Evolutionary conservation across 1,140 invertebrate genomes (phyloP), one percentile per base, ranked within the genome.

Genomic region (Ptiloglossa arizonensis): DNA sequence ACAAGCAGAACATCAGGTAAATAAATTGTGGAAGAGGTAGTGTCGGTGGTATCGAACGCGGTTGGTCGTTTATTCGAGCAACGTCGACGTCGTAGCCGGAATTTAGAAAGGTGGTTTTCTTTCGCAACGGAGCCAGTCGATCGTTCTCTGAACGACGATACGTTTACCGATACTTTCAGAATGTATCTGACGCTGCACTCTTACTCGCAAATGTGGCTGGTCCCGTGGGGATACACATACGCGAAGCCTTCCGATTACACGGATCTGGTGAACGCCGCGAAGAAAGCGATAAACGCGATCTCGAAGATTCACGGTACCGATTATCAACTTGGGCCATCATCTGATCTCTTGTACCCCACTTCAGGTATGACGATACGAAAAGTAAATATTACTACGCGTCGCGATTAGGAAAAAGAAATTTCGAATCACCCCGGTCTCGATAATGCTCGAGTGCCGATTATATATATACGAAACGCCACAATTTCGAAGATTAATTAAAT

Each of bases 111-210:
- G 6, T 22, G n/a, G 6, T 9, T 6, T 24, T 52, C 11, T 44
- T 44, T 44, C 11, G 44, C 0, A 44, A n/a, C n/a, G n/a, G 46
- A 48, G 2, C 46, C 19, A n/a, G 46, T 3, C 15, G 46, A 48
- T 11, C 1, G 24, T 22, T 54, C 17, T 11, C 4, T 38, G 6
- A 32, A 60, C 8, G 22, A 5, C 22, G 22, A 69, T 38, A n/a
- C 0, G 11, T 56, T 8, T 5, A 35, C 19, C 48, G 60, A 48
- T 57, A 93, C 94, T 77, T 95, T 94, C 90, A 95, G 95, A 83
- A 94, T 95, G 9, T 98, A 97, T 80, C 87, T 98, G 32, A 96
- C 96, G 2, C 94, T 98, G 82, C 97, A 98, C 89, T 97, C 97
- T 57, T 98, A 98, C 86, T 96, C 96, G 0, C 97, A 98, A 92